Percentiles rank a stretch among this genome's conserved stretches.
Conservation (phyloP, 2,888 invertebrate species). For the Vesta saturnalis region DNA sequence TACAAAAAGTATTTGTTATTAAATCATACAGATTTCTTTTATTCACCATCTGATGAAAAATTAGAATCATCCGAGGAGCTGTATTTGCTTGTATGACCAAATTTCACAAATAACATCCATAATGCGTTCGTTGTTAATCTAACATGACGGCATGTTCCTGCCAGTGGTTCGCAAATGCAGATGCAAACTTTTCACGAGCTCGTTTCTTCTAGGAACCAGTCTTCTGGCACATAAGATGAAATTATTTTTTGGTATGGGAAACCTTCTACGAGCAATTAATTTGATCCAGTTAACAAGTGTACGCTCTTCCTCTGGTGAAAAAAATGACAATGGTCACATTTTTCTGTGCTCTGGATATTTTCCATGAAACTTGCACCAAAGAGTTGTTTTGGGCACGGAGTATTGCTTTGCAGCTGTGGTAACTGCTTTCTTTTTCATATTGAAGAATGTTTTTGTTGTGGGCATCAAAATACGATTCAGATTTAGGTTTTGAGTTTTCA, state of each 20-base stretch:
- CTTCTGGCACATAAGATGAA: neutral
- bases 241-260: neutral
- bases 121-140: too few relatives aligned
- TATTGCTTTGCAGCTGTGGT: conserved; percentile 9
- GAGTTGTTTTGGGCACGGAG: neutral
- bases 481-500: neutral
- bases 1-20: too few relatives aligned
- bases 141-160: too few relatives aligned
- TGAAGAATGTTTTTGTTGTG: neutral
- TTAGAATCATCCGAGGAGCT: too few relatives aligned
- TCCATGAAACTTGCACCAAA: neutral
- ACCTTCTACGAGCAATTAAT: neutral
- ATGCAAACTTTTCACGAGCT: neutral
- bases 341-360: neutral
- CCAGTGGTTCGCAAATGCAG: too few relatives aligned
- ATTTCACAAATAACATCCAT: too few relatives aligned
- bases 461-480: neutral
- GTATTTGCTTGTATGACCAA: too few relatives aligned
- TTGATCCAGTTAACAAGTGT: neutral
- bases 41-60: too few relatives aligned
- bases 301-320: neutral
- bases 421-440: neutral
- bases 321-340: neutral
- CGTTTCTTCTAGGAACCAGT: too few relatives aligned
- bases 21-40: too few relatives aligned